These are phyloP conservation scores for Scylla paramamosain DNA, from an alignment of 1,140 invertebrate genomes.

Conservation along the genomic window DNA sequence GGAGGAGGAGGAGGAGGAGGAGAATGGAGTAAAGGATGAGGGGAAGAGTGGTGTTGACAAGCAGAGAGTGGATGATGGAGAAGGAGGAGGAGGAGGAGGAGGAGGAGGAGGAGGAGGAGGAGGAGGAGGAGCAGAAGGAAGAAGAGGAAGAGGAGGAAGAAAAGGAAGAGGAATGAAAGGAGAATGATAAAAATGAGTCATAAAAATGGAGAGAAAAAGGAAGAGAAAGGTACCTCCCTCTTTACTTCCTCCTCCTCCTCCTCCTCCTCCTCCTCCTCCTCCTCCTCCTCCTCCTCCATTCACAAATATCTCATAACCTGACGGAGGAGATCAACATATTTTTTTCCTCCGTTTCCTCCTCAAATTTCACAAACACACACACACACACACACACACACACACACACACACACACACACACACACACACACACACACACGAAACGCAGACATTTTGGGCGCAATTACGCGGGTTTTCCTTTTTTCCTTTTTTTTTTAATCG, in stretches of 20 bases:
- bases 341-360: neutral
- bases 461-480: too few relatives aligned
- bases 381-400: conserved; percentile 1
- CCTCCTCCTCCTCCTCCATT: neutral
- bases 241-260: neutral
- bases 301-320: neutral
- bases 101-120: neutral
- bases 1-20: neutral
- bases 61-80: neutral
- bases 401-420: conserved; percentile 18
- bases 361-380: neutral
- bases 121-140: neutral
- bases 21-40: neutral
- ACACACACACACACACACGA: neutral
- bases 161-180: neutral
- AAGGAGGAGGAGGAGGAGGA: neutral
- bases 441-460: too few relatives aligned
- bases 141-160: neutral
- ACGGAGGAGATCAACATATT: neutral
- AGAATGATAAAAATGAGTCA: neutral
- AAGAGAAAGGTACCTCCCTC: neutral
- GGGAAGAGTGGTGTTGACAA: neutral
- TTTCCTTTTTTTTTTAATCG: too few relatives aligned
- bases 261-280: neutral
- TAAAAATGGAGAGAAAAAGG: neutral